Percentiles rank a stretch among this genome's conserved stretches.
phyloP scores from a whole-genome alignment of 2,113 vertebrate genomes.

The Phaethon lepturus region DNA sequence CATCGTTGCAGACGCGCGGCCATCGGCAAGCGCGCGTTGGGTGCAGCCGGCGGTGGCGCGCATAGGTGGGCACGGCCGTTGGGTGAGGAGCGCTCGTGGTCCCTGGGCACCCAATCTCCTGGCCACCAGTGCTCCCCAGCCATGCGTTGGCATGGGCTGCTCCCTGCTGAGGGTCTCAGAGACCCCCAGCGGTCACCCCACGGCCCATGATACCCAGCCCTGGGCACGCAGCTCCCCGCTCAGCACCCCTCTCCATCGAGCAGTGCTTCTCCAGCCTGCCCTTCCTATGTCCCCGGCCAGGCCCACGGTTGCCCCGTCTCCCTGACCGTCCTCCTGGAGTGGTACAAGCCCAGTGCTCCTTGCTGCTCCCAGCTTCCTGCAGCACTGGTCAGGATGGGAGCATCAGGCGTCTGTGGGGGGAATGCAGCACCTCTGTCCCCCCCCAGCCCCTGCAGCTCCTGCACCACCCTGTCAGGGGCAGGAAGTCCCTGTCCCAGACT shows the following conservation, averaged over 20 bases:
- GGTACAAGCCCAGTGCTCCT: background rate
- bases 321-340: rapidly evolving
- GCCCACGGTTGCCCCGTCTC: background rate
- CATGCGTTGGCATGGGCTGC: rapidly evolving
- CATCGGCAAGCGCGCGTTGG: rapidly evolving
- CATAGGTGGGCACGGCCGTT: background rate
- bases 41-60: rapidly evolving
- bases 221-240: background rate
- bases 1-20: background rate
- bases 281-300: background rate
- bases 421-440: background rate
- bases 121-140: background rate
- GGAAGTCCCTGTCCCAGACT: no score
- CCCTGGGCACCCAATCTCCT: background rate
- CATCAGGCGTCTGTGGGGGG: rapidly evolving
- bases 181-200: rapidly evolving
- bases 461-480: rapidly evolving
- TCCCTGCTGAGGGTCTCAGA: background rate
- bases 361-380: rapidly evolving
- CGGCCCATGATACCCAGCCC: rapidly evolving
- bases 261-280: background rate
- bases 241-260: background rate
- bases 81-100: background rate
- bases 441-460: background rate
- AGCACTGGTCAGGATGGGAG: background rate